Conservation (phyloP, 2,113 vertebrate genomes). For the Esox niger region DNA sequence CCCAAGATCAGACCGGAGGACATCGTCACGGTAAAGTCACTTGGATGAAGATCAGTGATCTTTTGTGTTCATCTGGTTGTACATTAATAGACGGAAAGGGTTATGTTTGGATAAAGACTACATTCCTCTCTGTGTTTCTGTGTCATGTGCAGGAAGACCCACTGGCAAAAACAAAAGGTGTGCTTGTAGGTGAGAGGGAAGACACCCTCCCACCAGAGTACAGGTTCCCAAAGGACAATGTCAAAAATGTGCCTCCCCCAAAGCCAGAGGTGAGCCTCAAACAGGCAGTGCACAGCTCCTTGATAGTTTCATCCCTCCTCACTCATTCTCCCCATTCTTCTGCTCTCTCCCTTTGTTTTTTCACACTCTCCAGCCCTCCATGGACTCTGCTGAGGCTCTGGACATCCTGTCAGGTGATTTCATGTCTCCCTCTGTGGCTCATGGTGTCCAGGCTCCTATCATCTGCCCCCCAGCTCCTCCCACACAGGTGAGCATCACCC, state of each 20-base stretch:
- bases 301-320: not conserved
- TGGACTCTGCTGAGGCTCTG: constrained; percentile 61
- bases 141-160: constrained; percentile 55
- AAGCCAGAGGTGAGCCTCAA: constrained; percentile 56
- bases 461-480: constrained; percentile 17
- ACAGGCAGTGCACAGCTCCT: not conserved
- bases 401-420: constrained; percentile 68
- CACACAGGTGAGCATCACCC: constrained; percentile 25
- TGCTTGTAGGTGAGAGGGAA: constrained; percentile 64
- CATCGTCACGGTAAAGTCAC: constrained; percentile 51
- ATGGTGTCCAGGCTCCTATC: constrained; percentile 48
- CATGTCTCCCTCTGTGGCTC: constrained; percentile 32
- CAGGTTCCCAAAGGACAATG: constrained; percentile 55
- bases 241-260: constrained; percentile 49
- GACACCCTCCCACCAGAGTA: constrained; percentile 60
- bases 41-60: not conserved
- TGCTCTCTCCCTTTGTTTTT: not conserved
- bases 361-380: constrained; percentile 50
- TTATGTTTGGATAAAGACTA: not conserved
- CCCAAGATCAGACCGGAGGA: constrained; percentile 60
- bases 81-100: too few relatives aligned
- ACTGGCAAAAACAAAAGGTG: constrained; percentile 52
- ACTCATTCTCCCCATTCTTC: not conserved
- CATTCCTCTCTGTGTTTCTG: not conserved
- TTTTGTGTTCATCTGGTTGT: not conserved